phyloP scores from a whole-genome alignment of 2,797 vertebrate species.

The Enteromius treurensis region DNA sequence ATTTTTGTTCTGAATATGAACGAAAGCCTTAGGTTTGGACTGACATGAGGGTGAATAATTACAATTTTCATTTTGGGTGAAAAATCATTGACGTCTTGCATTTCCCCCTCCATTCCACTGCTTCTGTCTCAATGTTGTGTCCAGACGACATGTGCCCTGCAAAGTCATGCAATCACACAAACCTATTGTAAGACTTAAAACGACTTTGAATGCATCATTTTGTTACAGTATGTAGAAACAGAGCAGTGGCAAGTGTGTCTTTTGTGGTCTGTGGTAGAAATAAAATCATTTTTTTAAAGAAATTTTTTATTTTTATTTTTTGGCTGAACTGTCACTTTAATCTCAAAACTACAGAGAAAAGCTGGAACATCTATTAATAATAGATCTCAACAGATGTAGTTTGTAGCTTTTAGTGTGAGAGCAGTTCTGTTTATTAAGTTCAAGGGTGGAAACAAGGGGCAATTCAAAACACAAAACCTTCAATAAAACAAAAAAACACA shows the following conservation, averaged over 20 bases:
- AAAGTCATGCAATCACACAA: not conserved
- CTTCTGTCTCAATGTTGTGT: not conserved
- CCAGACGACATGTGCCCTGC: not conserved
- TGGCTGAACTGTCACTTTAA: constrained; percentile 1
- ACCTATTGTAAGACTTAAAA: not conserved
- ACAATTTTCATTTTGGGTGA: not conserved
- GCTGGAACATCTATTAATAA: not conserved
- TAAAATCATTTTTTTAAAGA: not conserved
- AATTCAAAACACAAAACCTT: constrained; percentile 2
- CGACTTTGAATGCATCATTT: not conserved
- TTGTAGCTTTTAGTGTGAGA: not conserved
- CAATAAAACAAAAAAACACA: not conserved
- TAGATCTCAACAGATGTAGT: constrained; percentile 3
- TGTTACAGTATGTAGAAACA: not conserved
- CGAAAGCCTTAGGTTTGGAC: not conserved
- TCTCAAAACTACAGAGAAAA: not conserved
- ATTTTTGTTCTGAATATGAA: too few relatives aligned
- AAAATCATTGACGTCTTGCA: not conserved
- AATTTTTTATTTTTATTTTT: not conserved
- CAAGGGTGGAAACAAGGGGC: not conserved
- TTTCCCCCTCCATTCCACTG: not conserved
- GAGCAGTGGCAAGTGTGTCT: not conserved
- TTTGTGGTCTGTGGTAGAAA: not conserved
- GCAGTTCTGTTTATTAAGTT: constrained; percentile 2
- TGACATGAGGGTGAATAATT: too few relatives aligned